Evolutionary conservation across 2,113 vertebrate genomes (phyloP).

Genomic region (Proteles cristata): DNA sequence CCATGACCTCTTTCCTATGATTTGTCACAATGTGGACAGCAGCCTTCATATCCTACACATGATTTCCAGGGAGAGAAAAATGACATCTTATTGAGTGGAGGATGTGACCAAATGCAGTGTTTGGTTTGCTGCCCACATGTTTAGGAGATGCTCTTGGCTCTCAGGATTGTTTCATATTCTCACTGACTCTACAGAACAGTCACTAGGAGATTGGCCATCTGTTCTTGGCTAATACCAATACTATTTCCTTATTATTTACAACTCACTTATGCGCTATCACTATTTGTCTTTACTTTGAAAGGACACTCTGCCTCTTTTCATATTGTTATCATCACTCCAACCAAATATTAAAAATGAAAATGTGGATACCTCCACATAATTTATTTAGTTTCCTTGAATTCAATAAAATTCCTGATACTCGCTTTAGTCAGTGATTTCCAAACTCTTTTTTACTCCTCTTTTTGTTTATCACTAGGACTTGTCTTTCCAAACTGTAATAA

Average conservation of each 20-base stretch:
- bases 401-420: neutral
- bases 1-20: constrained; percentile 70
- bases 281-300: neutral
- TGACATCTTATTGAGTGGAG: neutral
- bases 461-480: neutral
- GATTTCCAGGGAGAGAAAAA: constrained; percentile 59
- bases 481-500: neutral
- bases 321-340: neutral
- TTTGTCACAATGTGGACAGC: constrained; percentile 63
- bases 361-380: neutral
- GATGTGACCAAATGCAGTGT: neutral
- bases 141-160: neutral
- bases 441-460: neutral
- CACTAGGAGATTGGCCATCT: neutral
- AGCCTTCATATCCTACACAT: constrained; percentile 50
- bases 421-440: neutral
- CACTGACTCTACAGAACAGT: neutral
- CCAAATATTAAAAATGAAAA: constrained; percentile 23
- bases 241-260: neutral
- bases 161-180: neutral
- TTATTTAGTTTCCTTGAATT: neutral
- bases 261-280: neutral
- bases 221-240: neutral
- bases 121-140: neutral
- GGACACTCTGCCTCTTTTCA: neutral